Evolutionary conservation across 2,888 invertebrate genomes (phyloP).

Genomic region (Tanytarsus gracilentus): DNA sequence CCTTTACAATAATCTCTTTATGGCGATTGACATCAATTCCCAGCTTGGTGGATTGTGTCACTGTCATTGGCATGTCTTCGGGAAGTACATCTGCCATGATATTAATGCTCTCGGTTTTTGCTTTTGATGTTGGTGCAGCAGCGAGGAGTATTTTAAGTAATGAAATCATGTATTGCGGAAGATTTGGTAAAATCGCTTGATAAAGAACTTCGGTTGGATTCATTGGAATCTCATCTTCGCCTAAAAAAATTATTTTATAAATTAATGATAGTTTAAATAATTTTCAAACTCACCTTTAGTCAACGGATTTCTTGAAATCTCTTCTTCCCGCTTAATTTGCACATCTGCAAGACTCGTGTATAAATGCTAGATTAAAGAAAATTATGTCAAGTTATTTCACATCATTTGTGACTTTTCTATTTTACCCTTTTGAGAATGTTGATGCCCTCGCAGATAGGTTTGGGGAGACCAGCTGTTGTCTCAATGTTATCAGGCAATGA

Average conservation of each 20-base stretch:
- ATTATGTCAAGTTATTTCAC: neutral
- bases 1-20: conserved; percentile 97
- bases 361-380: conserved; percentile 62
- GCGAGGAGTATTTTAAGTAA: conserved; percentile 92
- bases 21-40: conserved; percentile 97
- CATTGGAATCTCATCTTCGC: conserved; percentile 66
- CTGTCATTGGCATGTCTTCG: conserved; percentile 95
- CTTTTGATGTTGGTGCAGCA: conserved; percentile 97
- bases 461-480: conserved; percentile 89
- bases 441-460: conserved; percentile 94
- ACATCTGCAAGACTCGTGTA: conserved; percentile 88
- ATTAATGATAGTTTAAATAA: too few relatives aligned
- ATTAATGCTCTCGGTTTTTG: conserved; percentile 95
- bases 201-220: conserved; percentile 85
- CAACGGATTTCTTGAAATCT: conserved; percentile 82
- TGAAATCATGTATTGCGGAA: conserved; percentile 97
- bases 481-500: conserved; percentile 76
- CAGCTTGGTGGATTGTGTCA: conserved; percentile 86
- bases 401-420: conserved; percentile 29
- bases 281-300: too few relatives aligned
- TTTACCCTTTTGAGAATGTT: conserved; percentile 67
- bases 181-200: conserved; percentile 86
- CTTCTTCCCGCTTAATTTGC: conserved; percentile 84
- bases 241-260: too few relatives aligned
- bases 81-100: conserved; percentile 97